phyloP scores from a whole-genome alignment of 2,888 invertebrate species.

The Alviniconcha strummeri region DNA sequence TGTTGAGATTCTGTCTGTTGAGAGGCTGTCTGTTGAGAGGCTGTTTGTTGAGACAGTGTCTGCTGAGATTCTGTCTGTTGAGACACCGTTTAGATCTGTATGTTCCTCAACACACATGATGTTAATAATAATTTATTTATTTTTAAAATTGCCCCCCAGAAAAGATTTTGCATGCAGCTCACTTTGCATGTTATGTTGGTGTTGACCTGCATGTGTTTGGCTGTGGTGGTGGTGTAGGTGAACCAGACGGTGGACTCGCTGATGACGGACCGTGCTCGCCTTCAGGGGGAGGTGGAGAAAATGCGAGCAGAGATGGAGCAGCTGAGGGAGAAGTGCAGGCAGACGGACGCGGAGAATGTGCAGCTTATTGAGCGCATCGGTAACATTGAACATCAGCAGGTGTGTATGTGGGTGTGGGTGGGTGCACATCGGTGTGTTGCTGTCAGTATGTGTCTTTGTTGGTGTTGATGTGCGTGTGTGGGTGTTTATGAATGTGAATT shows the following conservation, averaged over 20 bases:
- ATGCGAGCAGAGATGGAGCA: slow-evolving; percentile 58
- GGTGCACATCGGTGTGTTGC: background rate
- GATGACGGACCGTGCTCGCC: slow-evolving; percentile 60
- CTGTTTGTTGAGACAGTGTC: too few species aligned
- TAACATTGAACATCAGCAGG: slow-evolving; percentile 66
- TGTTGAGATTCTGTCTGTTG: too few species aligned
- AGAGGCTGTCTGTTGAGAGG: too few species aligned
- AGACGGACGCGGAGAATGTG: slow-evolving; percentile 65
- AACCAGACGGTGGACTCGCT: slow-evolving; percentile 68
- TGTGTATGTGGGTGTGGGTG: background rate
- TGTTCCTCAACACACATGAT: background rate
- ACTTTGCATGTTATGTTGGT: too few species aligned
- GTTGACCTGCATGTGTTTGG: too few species aligned
- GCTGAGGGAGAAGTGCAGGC: slow-evolving; percentile 50
- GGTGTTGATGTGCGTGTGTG: background rate
- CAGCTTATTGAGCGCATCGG: slow-evolving; percentile 61
- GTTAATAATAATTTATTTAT: background rate
- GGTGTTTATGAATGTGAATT: background rate
- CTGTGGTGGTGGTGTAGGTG: slow-evolving; percentile 50
- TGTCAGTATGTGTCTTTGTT: background rate
- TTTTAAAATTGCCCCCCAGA: background rate
- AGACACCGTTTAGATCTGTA: too few species aligned
- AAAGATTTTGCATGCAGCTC: too few species aligned
- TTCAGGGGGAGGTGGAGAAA: slow-evolving; percentile 63
- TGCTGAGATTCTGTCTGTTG: too few species aligned